Conservation (phyloP, 2,113 vertebrate genomes). For the Chaenocephalus aceratus region DNA sequence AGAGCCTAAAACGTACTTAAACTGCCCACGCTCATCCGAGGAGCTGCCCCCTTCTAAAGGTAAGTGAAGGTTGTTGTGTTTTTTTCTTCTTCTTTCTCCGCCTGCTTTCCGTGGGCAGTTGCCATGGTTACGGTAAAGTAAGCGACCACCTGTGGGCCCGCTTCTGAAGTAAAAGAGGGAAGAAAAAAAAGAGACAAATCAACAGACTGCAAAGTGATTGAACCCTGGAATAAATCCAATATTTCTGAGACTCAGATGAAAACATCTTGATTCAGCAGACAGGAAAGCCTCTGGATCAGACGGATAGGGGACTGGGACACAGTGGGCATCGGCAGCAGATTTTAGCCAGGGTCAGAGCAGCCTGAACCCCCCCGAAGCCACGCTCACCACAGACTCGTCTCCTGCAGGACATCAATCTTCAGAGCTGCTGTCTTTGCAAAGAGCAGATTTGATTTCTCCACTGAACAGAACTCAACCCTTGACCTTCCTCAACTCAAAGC, state of each 20-base stretch:
- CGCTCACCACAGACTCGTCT: conserved; percentile 47
- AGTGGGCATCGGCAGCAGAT: conserved; percentile 49
- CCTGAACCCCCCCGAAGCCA: conserved; percentile 35
- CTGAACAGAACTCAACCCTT: conserved; percentile 76
- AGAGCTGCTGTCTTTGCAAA: conserved; percentile 75
- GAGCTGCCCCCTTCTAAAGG: conserved; percentile 63
- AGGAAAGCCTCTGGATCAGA: conserved; percentile 42
- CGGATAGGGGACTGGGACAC: conserved; percentile 46
- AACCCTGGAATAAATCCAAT: conserved; percentile 66
- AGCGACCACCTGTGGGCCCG: conserved; percentile 80
- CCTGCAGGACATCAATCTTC: conserved; percentile 75
- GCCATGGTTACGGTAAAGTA: conserved; percentile 76
- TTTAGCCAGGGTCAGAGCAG: conserved; percentile 63
- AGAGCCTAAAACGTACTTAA: conserved; percentile 29
- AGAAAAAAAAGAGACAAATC: conserved; percentile 63
- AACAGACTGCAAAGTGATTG: conserved; percentile 70
- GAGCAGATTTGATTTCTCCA: conserved; percentile 76
- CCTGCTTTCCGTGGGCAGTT: conserved; percentile 72
- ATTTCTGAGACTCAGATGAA: conserved; percentile 55
- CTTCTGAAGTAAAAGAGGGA: conserved; percentile 67
- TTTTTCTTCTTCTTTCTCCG: conserved; percentile 39
- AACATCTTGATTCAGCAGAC: conserved; percentile 62
- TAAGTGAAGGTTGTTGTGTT: conserved; percentile 55
- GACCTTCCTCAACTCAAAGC: conserved; percentile 70
- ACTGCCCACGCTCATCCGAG: conserved; percentile 58